These are phyloP conservation scores for Gymnoscelis rufifasciata DNA, from an alignment of 2,888 invertebrate species.

Conservation along the genomic window DNA sequence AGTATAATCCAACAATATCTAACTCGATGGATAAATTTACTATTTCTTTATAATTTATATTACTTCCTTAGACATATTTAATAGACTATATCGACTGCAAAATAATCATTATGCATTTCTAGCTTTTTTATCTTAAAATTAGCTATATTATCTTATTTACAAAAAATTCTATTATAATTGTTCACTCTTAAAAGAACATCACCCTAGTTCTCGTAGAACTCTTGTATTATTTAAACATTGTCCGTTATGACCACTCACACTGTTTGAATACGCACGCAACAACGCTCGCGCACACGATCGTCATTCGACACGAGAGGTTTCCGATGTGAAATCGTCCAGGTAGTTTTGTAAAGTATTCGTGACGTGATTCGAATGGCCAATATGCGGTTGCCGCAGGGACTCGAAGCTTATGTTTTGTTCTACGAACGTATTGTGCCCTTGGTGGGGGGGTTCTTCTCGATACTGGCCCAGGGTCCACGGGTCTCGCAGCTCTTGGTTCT, in stretches of 20 bases:
- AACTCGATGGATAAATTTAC: conserved; percentile 51
- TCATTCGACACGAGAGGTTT: conserved; percentile 69
- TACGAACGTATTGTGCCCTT: conserved; percentile 60
- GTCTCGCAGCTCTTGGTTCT: conserved; percentile 49
- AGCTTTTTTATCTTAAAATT: conserved; percentile 68
- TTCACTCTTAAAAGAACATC: conserved; percentile 58
- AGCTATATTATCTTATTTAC: conserved; percentile 75
- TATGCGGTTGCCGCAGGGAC: conserved; percentile 47
- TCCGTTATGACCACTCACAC: conserved; percentile 31
- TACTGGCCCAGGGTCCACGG: conserved; percentile 68
- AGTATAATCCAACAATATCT: conserved; percentile 60
- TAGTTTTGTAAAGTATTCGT: conserved; percentile 45
- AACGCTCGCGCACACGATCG: conserved; percentile 31
- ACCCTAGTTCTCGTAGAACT: conserved; percentile 36
- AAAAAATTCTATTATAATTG: conserved; percentile 63
- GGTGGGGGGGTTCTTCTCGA: conserved; percentile 62
- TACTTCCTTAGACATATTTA: conserved; percentile 53
- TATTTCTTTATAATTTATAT: conserved; percentile 50
- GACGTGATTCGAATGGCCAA: conserved; percentile 43
- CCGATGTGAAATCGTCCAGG: conserved; percentile 60
- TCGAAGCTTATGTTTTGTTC: conserved; percentile 66
- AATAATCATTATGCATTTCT: conserved; percentile 69
- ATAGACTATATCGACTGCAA: conserved; percentile 66
- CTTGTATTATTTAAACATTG: conserved; percentile 21
- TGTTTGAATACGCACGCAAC: conserved; percentile 13